Conservation (phyloP, 2,113 vertebrate species). For the Dicrurus megarhynchus region DNA sequence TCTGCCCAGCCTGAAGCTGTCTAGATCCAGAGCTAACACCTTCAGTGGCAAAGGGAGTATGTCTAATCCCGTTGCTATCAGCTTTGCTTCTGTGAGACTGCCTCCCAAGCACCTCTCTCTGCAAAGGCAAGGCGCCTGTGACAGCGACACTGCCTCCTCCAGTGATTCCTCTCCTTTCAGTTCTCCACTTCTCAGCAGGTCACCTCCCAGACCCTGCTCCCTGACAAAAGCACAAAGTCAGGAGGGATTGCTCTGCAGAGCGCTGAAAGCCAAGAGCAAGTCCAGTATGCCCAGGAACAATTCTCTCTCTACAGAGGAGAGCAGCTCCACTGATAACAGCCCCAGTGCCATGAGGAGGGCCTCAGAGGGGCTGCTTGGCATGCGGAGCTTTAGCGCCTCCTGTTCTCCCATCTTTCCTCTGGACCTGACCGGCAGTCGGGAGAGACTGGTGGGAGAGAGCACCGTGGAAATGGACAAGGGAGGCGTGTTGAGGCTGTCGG, state of each 20-base stretch:
- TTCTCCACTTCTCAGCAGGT: conserved; percentile 75
- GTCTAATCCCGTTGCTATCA: conserved; percentile 73
- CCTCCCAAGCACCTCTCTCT: conserved; percentile 52
- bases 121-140: conserved; percentile 73
- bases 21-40: conserved; percentile 75
- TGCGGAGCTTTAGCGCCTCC: neutral
- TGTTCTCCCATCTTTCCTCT: conserved; percentile 67
- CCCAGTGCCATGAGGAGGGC: conserved; percentile 80
- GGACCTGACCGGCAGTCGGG: conserved; percentile 68
- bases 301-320: conserved; percentile 87
- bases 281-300: conserved; percentile 76
- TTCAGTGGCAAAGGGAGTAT: conserved; percentile 54
- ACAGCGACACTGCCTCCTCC: conserved; percentile 85
- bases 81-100: conserved; percentile 61
- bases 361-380: conserved; percentile 72
- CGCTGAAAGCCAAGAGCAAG: conserved; percentile 66
- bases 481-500: conserved; percentile 78
- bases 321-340: conserved; percentile 90
- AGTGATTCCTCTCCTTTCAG: conserved; percentile 83
- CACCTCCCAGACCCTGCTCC: conserved; percentile 66
- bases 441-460: conserved; percentile 79
- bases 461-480: conserved; percentile 76
- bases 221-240: conserved; percentile 79
- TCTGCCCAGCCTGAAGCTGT: conserved; percentile 55
- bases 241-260: conserved; percentile 76